These are phyloP conservation scores for Zingel zingel DNA, from an alignment of 2,113 vertebrate genomes.

Conservation along the genomic window DNA sequence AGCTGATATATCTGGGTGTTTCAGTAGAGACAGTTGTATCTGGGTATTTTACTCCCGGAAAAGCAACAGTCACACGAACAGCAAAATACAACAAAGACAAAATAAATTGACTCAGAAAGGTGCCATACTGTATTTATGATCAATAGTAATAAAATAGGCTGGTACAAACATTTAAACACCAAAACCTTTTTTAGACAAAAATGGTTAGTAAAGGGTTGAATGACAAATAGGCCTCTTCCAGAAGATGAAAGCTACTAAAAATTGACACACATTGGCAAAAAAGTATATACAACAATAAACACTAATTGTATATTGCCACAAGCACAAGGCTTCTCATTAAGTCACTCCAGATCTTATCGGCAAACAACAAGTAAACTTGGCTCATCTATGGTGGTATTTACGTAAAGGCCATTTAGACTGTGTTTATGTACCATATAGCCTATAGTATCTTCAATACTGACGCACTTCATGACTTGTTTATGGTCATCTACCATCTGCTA, in stretches of 20 bases:
- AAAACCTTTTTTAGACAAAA: neutral
- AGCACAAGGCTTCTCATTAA: neutral
- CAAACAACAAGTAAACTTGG: neutral
- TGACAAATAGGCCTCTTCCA: neutral
- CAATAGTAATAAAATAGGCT: conserved; percentile 3
- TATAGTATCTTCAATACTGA: conserved; percentile 1
- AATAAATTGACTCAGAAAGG: conserved; percentile 8
- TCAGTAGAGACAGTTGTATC: conserved; percentile 13
- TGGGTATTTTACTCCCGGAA: neutral
- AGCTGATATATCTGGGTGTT: conserved; percentile 18
- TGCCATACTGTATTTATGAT: neutral
- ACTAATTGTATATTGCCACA: neutral
- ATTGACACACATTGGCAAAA: conserved; percentile 3
- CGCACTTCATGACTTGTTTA: conserved; percentile 6
- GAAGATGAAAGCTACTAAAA: conserved; percentile 8
- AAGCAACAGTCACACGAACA: neutral
- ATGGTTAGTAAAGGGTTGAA: neutral
- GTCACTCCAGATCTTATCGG: conserved; percentile 19
- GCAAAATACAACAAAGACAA: conserved; percentile 1
- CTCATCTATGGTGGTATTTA: neutral
- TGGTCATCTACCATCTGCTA: conserved; percentile 13
- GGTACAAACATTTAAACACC: neutral
- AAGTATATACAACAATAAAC: neutral
- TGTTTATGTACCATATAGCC: neutral
- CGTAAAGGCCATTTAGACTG: neutral